Evolutionary conservation across 2,797 vertebrate genomes (phyloP), one percentile per base, ranked within the genome.

Genomic region (Furcifer pardalis): DNA sequence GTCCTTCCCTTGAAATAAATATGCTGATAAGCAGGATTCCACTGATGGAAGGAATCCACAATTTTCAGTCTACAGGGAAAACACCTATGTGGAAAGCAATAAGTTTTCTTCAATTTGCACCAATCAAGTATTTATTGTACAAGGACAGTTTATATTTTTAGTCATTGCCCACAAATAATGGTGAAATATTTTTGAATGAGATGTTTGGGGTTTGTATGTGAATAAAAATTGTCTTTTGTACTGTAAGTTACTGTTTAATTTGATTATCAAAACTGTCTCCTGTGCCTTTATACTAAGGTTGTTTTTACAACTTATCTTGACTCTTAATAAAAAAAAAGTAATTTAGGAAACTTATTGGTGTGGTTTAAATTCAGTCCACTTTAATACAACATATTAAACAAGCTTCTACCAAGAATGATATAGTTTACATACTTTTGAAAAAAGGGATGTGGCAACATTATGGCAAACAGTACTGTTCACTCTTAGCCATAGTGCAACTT

Each of bases 221-320:
- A 95, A 96, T 98, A 96, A 97, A 96, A 96, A 96, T 97, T 97
- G 97, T 99, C 96, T 97, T 99, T 98, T 98, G 97, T 99, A 98
- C 97, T 98, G 97, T 99, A 97, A 94, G 96, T 96, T 95, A 94
- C 94, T 95, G 93, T 94, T 95, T 96, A 93, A 96, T 97, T 97
- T 95, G 95, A 97, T 96, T 98, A 98, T 98, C 97, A 97, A 96
- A 97, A 91, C 95, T 97, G 98, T 99, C 97, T 99, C 97, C 97
- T 98, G 96, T 98, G 98, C 98, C 98, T 99, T 99, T 97, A 97
- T 96, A 97, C 97, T 96, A 97, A 98, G 97, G 98, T 99, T 98
- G 97, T 98, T 97, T 97, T 95, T 95, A 97, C 98, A 98, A 98
- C 98, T 98, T 98, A 97, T 97, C 79, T 82, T 82, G 84, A 98